Percentiles rank a stretch among this genome's conserved stretches.
These are phyloP conservation scores for Eulemur coronatus DNA, from an alignment of 2,797 vertebrate species.

Conservation along the genomic window DNA sequence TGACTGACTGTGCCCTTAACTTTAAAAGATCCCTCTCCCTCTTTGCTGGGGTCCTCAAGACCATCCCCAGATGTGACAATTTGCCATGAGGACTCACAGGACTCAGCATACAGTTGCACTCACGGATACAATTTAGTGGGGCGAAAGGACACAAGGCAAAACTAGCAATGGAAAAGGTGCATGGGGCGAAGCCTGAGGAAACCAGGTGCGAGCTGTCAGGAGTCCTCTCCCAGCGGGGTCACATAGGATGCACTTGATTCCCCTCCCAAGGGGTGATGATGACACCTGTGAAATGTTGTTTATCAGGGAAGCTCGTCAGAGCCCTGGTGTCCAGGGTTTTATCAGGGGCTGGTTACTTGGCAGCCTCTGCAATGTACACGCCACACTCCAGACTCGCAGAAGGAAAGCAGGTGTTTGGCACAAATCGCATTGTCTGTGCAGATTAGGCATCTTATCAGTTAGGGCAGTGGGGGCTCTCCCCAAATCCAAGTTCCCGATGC, in stretches of 20 bases:
- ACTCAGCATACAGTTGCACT: not conserved
- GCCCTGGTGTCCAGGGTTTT: not conserved
- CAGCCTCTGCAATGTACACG: not conserved
- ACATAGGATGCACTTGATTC: not conserved
- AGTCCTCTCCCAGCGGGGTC: not conserved
- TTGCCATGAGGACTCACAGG: not conserved
- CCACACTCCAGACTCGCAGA: not conserved
- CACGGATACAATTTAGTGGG: accelerated
- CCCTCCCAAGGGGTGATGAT: accelerated
- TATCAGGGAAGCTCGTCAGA: not conserved
- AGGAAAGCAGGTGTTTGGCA: not conserved
- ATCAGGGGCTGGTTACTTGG: accelerated
- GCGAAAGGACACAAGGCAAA: not conserved
- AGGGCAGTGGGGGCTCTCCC: not conserved
- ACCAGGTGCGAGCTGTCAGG: not conserved
- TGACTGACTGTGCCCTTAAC: not conserved
- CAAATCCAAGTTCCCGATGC: not conserved
- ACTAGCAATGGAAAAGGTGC: not conserved
- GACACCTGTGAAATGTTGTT: accelerated
- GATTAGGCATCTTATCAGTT: not conserved
- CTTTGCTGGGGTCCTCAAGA: not conserved
- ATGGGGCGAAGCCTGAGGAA: not conserved
- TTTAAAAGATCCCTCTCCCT: not conserved
- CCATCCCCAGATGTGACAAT: not conserved
- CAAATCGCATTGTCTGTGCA: not conserved